A percentile compares a stretch with the other conserved stretches of the same genome.
phyloP scores from a whole-genome alignment of 2,797 vertebrate species.

The Chiroxiphia lanceolata region DNA sequence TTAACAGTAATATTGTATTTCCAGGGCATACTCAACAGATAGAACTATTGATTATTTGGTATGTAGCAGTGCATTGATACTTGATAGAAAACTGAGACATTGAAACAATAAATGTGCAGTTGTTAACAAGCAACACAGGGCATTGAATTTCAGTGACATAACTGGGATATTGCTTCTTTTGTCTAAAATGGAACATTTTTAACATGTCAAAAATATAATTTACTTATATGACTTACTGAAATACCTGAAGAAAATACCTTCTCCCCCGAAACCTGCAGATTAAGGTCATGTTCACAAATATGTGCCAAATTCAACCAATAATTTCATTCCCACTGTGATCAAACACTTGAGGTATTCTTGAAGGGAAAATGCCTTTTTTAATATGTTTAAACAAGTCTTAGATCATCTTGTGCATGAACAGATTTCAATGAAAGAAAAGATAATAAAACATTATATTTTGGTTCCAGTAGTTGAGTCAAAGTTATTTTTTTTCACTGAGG shows the following conservation, averaged over 20 bases:
- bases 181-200: not conserved
- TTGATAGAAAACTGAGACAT: constrained; percentile 17
- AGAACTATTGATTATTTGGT: constrained; percentile 52
- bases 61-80: not conserved
- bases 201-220: not conserved
- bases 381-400: not conserved
- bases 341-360: not conserved
- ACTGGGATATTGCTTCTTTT: not conserved
- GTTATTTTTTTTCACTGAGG: not conserved
- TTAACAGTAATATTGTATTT: constrained; percentile 35
- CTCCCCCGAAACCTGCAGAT: not conserved
- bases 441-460: not conserved
- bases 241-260: not conserved
- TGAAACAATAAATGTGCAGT: not conserved
- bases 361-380: not conserved
- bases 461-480: not conserved
- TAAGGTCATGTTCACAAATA: not conserved
- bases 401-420: not conserved
- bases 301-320: not conserved
- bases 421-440: not conserved
- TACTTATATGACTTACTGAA: not conserved
- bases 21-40: constrained; percentile 24
- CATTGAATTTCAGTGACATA: not conserved
- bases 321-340: not conserved
- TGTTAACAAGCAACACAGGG: not conserved